A percentile compares a stretch with the other conserved stretches of the same genome.
Conservation (phyloP, 64 coral and sea anemone species). For the Montipora efflorescens region DNA sequence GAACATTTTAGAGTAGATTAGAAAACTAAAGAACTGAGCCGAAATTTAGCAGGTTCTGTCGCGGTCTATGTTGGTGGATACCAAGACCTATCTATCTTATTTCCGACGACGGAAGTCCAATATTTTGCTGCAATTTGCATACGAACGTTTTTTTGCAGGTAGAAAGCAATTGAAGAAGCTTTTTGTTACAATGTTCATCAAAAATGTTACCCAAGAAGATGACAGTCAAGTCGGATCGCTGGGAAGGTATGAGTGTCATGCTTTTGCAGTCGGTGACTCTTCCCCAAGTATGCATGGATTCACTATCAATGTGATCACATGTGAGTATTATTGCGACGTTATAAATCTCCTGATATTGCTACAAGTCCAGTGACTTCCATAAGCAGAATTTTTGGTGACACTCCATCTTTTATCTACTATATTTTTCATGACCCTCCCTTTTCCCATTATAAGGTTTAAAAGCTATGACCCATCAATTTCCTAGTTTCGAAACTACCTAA, state of each 20-base stretch:
- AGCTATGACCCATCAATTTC: too few species aligned
- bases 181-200: not conserved
- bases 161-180: not conserved
- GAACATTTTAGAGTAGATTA: too few species aligned
- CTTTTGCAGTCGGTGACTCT: slow-evolving; percentile 5
- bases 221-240: not conserved
- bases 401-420: too few species aligned
- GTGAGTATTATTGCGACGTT: not conserved
- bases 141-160: not conserved
- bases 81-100: too few species aligned
- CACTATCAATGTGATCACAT: not conserved
- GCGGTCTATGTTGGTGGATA: too few species aligned
- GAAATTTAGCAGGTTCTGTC: too few species aligned
- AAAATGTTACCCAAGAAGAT: not conserved
- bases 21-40: too few species aligned
- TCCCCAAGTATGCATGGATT: not conserved
- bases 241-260: slow-evolving; percentile 20
- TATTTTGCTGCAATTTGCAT: too few species aligned
- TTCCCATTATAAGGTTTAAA: too few species aligned
- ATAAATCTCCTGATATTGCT: not conserved
- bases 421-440: too few species aligned
- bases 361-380: not conserved
- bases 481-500: too few species aligned
- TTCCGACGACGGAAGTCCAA: too few species aligned
- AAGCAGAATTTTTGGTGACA: not conserved